These are phyloP conservation scores for Tapirus terrestris DNA, from an alignment of 2,113 vertebrate genomes.

Conservation along the genomic window DNA sequence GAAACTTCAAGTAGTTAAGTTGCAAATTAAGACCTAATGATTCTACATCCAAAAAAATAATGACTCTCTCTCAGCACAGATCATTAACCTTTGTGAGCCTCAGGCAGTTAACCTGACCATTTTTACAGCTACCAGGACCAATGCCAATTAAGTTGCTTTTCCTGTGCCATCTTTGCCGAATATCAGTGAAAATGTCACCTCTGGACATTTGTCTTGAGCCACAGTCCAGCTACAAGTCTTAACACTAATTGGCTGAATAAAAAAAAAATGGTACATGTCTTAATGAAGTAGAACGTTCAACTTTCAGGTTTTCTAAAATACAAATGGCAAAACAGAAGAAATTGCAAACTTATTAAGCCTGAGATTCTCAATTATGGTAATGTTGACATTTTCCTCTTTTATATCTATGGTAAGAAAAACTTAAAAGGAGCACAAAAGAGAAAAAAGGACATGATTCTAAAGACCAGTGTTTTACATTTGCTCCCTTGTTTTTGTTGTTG, in stretches of 20 bases:
- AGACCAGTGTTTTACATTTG: conserved; percentile 32
- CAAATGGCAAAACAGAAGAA: conserved; percentile 47
- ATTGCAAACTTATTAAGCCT: not conserved
- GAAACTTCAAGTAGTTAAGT: conserved; percentile 26
- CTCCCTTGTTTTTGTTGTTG: conserved; percentile 11
- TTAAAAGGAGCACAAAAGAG: conserved; percentile 21
- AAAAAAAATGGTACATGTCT: conserved; percentile 54
- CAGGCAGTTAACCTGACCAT: not conserved
- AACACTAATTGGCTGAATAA: conserved; percentile 58
- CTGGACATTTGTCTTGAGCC: not conserved
- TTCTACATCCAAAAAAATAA: not conserved
- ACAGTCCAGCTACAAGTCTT: conserved; percentile 53
- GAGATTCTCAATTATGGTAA: conserved; percentile 1
- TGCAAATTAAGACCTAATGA: conserved; percentile 22
- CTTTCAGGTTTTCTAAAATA: conserved; percentile 44
- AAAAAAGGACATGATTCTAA: conserved; percentile 36
- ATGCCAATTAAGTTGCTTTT: conserved; percentile 53
- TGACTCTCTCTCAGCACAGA: not conserved
- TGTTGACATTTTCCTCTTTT: conserved; percentile 38
- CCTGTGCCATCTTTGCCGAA: conserved; percentile 2
- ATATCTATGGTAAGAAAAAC: conserved; percentile 37
- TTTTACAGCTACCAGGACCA: not conserved
- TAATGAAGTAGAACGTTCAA: conserved; percentile 51
- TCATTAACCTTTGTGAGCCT: conserved; percentile 59
- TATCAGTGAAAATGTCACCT: conserved; percentile 43